Base-by-base conservation (phyloP, 2,888 invertebrate species). In the Epiblema foenella region DNA sequence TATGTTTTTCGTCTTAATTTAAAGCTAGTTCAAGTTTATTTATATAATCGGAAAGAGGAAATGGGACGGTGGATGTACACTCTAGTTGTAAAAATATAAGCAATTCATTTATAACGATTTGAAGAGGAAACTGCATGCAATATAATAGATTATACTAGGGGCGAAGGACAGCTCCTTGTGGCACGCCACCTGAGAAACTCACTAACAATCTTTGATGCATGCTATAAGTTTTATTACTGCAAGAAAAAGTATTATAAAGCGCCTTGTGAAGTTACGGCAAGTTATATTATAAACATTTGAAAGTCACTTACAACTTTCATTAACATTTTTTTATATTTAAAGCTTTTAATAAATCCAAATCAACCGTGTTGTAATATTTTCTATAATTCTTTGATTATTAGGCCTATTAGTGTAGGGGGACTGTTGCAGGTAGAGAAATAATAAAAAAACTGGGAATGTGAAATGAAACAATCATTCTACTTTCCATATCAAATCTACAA, bases 1-100 rank as follows among this genome's bases (percentile, higher is more conserved):
- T 91, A 91, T 89, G 87, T 89, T 87, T 87, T 85, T 74, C 84
- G 79, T 85, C 83, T 85, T 83, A 85, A 77, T 84, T 91, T 91
- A 91, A 91, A 91, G 90, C 92, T 92, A 93, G 87, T 87, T 87
- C 83, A 88, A 91, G 84, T 83, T 77, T 79, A 73, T 84, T 85
- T 86, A 66, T 66, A 60, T 83, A 85, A 86, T 85, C 86, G 89
- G 90, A 90, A 87, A 92, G 90, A 91, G 89, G 91, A 90, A 91
- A 87, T 83, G 93, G 93, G 93, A 93, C 93, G 93, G 93, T 91
- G 91, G 89, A 87, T 90, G 88, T 88, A 87, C 78, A 83, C 83
- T 84, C 86, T 89, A 89, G 80, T 83, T 86, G 84, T 86, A 88
- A 87, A 87, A 86, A 89, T 88, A 87, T 84, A 87, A 91, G 89